These are phyloP conservation scores for Polydrusus pterygomalis DNA, from an alignment of 2,888 invertebrate species.

Conservation along the genomic window DNA sequence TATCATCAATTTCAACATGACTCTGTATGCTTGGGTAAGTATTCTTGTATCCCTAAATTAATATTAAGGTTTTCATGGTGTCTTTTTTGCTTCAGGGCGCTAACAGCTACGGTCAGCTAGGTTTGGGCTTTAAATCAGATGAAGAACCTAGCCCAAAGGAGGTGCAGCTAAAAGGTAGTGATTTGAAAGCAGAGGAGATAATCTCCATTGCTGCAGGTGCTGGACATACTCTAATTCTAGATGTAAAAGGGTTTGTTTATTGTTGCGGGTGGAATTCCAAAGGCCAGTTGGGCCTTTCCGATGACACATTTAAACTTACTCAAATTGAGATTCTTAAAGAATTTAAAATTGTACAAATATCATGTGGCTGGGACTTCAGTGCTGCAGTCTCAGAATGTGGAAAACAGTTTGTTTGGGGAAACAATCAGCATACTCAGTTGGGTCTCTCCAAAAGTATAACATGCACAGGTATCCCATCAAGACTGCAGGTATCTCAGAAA, in stretches of 20 bases:
- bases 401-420: conserved; percentile 87
- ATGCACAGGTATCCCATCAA: conserved; percentile 70
- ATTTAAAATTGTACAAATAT: conserved; percentile 76
- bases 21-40: conserved; percentile 69
- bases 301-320: conserved; percentile 75
- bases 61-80: conserved; percentile 9
- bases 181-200: conserved; percentile 73
- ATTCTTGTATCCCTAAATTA: conserved; percentile 11
- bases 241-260: conserved; percentile 80
- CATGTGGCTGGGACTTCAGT: conserved; percentile 90
- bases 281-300: conserved; percentile 80
- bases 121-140: conserved; percentile 80
- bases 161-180: conserved; percentile 66
- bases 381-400: conserved; percentile 82
- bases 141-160: conserved; percentile 77
- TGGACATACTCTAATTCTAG: conserved; percentile 83
- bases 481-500: conserved; percentile 70
- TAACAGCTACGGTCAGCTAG: conserved; percentile 89
- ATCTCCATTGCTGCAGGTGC: conserved; percentile 84
- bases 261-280: conserved; percentile 87
- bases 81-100: conserved; percentile 78
- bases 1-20: conserved; percentile 61
- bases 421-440: conserved; percentile 85
- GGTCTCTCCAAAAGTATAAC: conserved; percentile 75
- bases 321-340: conserved; percentile 77